A percentile compares a stretch with the other conserved stretches of the same genome.
These are phyloP conservation scores for Anthopleura xanthogrammica DNA, from an alignment of 92 coral and sea anemone genomes.

Conservation along the genomic window DNA sequence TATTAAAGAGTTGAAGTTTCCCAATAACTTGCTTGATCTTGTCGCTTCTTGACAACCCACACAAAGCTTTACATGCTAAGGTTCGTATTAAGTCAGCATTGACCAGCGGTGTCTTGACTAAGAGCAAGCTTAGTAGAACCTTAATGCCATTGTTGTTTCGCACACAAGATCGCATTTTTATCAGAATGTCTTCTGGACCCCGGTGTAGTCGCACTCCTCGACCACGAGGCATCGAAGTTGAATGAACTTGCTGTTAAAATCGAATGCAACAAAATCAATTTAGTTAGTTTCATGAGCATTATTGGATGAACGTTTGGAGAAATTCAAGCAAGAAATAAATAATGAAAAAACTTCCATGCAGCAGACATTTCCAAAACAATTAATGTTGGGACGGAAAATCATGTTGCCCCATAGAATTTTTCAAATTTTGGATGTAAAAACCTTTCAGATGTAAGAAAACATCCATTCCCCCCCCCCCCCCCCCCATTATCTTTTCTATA, in stretches of 20 bases:
- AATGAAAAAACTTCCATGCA: too few relatives aligned
- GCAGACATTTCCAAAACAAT: too few relatives aligned
- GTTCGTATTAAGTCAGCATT: slow-evolving; percentile 94
- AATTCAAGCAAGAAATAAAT: too few relatives aligned
- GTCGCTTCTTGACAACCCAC: slow-evolving; percentile 91
- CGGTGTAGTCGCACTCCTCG: not conserved
- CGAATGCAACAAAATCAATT: too few relatives aligned
- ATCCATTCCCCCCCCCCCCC: not conserved
- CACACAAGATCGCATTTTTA: slow-evolving; percentile 86
- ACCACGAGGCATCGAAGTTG: not conserved
- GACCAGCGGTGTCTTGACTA: slow-evolving; percentile 90
- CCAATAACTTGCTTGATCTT: slow-evolving; percentile 92
- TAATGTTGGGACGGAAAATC: too few relatives aligned
- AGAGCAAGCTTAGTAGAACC: slow-evolving; percentile 78
- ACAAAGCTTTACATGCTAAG: slow-evolving; percentile 91
- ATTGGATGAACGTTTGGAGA: too few relatives aligned
- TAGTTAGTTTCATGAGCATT: too few relatives aligned
- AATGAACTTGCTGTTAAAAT: not conserved
- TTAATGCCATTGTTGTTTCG: slow-evolving; percentile 89
- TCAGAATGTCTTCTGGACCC: slow-evolving; percentile 33
- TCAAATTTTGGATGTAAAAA: too few relatives aligned
- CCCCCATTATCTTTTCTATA: too few relatives aligned
- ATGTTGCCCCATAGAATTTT: too few relatives aligned
- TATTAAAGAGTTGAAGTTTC: slow-evolving; percentile 83
- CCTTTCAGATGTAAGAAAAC: not conserved